phyloP scores from a whole-genome alignment of 1,140 invertebrate genomes.

The Pseudachorutes palmiensis region DNA sequence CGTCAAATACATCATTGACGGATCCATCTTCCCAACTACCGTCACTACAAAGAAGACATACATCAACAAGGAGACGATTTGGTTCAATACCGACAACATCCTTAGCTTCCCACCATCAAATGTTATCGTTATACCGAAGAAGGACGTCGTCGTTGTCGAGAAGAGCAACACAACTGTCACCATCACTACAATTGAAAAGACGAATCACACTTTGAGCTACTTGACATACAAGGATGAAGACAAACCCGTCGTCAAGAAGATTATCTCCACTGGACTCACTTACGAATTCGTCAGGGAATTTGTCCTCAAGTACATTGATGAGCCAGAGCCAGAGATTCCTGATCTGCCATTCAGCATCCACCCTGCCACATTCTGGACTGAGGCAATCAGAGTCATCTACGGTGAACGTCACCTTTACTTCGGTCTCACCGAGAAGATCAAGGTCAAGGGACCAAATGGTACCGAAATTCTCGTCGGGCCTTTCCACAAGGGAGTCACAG shows the following conservation, averaged over 20 bases:
- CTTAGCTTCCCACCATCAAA: neutral
- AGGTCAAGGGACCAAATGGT: neutral
- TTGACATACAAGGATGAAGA: neutral
- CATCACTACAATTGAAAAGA: neutral
- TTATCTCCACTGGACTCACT: neutral
- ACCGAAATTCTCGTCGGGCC: neutral
- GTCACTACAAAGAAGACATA: neutral
- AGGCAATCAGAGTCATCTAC: neutral
- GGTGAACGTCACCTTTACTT: neutral
- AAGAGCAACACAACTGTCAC: neutral
- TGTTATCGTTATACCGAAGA: neutral
- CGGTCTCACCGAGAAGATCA: neutral
- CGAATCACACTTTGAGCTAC: neutral
- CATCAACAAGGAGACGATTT: neutral
- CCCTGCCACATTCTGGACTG: neutral
- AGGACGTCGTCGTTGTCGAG: neutral
- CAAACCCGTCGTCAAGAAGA: neutral
- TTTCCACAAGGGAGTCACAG: neutral
- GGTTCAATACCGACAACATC: neutral
- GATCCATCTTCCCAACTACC: neutral
- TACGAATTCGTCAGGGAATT: neutral
- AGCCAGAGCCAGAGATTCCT: neutral
- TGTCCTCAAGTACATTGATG: neutral
- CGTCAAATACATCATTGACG: neutral
- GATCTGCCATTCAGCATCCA: neutral